phyloP scores from a whole-genome alignment of 2,797 vertebrate genomes.

The Holocentrus rufus region DNA sequence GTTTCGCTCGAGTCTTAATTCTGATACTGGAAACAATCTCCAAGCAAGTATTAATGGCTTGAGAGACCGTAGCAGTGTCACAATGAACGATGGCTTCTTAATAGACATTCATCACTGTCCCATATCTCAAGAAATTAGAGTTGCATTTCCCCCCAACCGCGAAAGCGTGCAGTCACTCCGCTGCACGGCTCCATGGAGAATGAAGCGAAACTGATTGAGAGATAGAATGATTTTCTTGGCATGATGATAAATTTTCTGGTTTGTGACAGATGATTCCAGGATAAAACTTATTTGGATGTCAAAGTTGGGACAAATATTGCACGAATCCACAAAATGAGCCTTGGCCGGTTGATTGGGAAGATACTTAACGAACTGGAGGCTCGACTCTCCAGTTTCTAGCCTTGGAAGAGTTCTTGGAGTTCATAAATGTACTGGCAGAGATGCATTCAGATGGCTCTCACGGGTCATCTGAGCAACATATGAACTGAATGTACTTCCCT shows the following conservation, averaged over 20 bases:
- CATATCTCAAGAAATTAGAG: slow-evolving; percentile 3
- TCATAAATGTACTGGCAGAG: background rate
- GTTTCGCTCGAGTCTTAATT: background rate
- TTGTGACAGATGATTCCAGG: slow-evolving; percentile 4
- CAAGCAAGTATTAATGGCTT: slow-evolving; percentile 2
- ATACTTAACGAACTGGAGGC: background rate
- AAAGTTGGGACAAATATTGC: slow-evolving; percentile 9
- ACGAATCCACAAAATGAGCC: slow-evolving; percentile 8
- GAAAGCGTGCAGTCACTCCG: background rate
- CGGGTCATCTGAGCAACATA: slow-evolving; percentile 15
- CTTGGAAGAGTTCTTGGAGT: background rate
- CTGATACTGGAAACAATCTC: slow-evolving; percentile 16
- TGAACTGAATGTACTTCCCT: background rate
- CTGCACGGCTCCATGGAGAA: background rate
- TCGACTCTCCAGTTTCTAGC: background rate
- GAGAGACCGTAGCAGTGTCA: slow-evolving; percentile 4
- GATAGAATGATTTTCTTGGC: background rate
- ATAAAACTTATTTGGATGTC: slow-evolving; percentile 7
- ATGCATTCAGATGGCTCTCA: background rate
- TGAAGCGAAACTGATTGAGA: slow-evolving; percentile 9
- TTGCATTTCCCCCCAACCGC: background rate
- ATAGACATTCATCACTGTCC: slow-evolving; percentile 18
- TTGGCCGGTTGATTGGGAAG: background rate
- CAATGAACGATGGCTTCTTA: slow-evolving; percentile 17
- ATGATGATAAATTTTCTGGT: background rate